A percentile compares a stretch with the other conserved stretches of the same genome.
phyloP scores from a whole-genome alignment of 2,797 vertebrate species.

The Sciaenops ocellatus region DNA sequence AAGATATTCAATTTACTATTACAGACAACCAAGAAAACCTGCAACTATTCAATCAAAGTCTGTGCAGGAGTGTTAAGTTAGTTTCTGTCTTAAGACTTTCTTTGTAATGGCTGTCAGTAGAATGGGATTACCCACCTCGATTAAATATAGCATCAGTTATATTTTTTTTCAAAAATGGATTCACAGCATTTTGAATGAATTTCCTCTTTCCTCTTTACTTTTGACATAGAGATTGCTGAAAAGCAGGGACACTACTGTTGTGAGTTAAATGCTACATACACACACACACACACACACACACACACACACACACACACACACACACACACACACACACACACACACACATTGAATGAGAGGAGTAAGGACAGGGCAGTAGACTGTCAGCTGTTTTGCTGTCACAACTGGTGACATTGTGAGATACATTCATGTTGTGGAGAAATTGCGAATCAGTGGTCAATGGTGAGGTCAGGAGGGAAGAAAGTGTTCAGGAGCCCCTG shows the following conservation, averaged over 20 bases:
- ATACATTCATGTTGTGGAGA: too few species aligned
- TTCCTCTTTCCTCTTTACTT: conserved; percentile 7
- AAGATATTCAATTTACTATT: too few species aligned
- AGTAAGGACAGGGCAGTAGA: conserved; percentile 5
- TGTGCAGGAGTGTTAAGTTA: neutral
- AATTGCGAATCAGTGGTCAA: too few species aligned
- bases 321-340: conserved; percentile 17
- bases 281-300: conserved; percentile 4
- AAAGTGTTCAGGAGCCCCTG: too few species aligned
- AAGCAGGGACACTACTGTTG: neutral
- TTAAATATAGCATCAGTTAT: conserved; percentile 6
- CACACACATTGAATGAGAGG: neutral
- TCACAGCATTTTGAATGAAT: conserved; percentile 12
- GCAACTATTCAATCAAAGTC: neutral
- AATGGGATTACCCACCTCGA: neutral
- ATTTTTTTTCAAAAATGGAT: conserved; percentile 12
- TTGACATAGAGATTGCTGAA: conserved; percentile 9
- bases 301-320: conserved; percentile 13
- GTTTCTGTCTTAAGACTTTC: neutral
- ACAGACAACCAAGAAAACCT: too few species aligned
- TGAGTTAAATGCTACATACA: neutral
- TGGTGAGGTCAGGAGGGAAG: too few species aligned
- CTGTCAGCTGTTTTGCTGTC: conserved; percentile 1
- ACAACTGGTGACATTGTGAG: conserved; percentile 3
- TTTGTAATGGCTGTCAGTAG: conserved; percentile 6